Conservation (phyloP, 2,113 vertebrate genomes). For the Plecturocebus donacophilus region DNA sequence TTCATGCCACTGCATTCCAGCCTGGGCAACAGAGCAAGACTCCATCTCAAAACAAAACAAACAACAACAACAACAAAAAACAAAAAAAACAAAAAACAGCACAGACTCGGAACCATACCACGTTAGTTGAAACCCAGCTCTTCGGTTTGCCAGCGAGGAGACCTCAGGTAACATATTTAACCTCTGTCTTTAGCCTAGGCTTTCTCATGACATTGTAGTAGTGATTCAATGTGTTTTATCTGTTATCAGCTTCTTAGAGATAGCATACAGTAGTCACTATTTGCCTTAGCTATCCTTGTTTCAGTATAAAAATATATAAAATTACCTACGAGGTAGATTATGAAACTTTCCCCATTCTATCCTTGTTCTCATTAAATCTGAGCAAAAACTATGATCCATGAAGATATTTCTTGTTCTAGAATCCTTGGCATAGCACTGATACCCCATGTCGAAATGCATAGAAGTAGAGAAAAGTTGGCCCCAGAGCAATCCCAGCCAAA, state of each 20-base stretch:
- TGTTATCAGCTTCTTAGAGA: background rate
- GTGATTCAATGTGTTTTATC: background rate
- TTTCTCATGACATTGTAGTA: background rate
- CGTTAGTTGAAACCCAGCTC: too few relatives aligned
- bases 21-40: too few relatives aligned
- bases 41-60: too few relatives aligned
- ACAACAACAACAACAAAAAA: too few relatives aligned
- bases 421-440: background rate
- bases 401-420: background rate
- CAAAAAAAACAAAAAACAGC: background rate
- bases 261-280: background rate
- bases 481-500: background rate
- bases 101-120: background rate
- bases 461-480: background rate
- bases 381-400: background rate
- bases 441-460: background rate
- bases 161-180: background rate
- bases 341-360: background rate
- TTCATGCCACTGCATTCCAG: too few relatives aligned
- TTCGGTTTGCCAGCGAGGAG: background rate
- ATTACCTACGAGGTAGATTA: background rate
- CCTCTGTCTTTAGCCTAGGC: background rate
- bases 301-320: background rate
- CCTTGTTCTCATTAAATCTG: background rate
- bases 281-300: background rate